Conservation (phyloP, 2,113 vertebrate genomes). For the Genyomyrus donnyi region DNA sequence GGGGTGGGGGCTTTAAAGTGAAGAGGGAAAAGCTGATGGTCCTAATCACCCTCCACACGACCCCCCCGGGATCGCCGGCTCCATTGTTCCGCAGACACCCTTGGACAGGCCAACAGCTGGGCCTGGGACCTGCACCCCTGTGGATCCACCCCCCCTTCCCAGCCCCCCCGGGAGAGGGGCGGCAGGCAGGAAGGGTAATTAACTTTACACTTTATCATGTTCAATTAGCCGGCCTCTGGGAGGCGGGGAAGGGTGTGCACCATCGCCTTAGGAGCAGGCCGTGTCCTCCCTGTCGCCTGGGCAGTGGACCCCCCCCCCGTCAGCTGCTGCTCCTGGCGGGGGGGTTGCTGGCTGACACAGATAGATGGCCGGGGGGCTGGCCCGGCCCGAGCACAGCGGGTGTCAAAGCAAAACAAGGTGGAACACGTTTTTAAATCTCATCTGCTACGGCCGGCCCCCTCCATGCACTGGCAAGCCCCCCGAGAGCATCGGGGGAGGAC, state of each 20-base stretch:
- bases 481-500: background rate
- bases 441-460: conserved; percentile 30
- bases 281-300: conserved; percentile 70
- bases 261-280: conserved; percentile 74
- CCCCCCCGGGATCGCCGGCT: conserved; percentile 84
- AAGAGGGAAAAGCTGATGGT: conserved; percentile 87
- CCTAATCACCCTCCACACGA: conserved; percentile 93
- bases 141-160: conserved; percentile 72
- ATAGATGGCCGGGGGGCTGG: conserved; percentile 70
- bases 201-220: conserved; percentile 99
- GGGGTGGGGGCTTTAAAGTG: conserved; percentile 53
- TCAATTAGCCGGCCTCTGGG: conserved; percentile 86
- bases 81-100: conserved; percentile 82
- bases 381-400: conserved; percentile 51
- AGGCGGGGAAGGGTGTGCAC: conserved; percentile 39
- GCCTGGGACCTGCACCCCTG: conserved; percentile 75
- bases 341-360: conserved; percentile 35
- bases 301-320: background rate
- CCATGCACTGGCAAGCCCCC: conserved; percentile 18
- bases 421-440: conserved; percentile 44
- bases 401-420: conserved; percentile 62
- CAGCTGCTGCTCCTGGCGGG: background rate
- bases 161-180: conserved; percentile 74
- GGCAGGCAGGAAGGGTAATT: conserved; percentile 99
- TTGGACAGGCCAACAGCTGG: conserved; percentile 85